Evolutionary conservation across 2,888 invertebrate species (phyloP).

Genomic region (Adineta ricciae): DNA sequence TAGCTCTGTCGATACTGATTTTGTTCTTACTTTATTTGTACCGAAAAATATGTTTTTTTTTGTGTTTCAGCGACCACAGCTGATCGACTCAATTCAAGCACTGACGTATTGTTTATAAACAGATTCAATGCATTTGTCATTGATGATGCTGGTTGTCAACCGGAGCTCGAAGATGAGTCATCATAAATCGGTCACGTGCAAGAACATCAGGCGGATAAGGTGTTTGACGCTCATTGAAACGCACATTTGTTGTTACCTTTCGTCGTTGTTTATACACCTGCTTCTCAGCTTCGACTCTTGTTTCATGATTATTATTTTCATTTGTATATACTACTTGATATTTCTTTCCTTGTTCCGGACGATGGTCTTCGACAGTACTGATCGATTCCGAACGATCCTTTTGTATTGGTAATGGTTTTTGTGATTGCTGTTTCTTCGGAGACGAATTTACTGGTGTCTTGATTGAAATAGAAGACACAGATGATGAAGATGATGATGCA

Average conservation of each 20-base stretch:
- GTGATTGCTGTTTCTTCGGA: neutral
- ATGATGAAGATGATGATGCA: neutral
- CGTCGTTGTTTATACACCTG: neutral
- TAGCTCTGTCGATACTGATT: neutral
- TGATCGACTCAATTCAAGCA: neutral
- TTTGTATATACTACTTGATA: neutral
- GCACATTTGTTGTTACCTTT: neutral
- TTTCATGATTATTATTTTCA: neutral
- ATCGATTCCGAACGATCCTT: neutral
- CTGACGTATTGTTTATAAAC: neutral
- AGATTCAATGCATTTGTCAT: neutral
- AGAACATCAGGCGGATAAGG: neutral
- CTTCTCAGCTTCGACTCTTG: neutral
- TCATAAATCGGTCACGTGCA: neutral
- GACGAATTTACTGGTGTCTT: neutral
- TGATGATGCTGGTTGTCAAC: neutral
- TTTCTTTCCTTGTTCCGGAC: neutral
- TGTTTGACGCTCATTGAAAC: neutral
- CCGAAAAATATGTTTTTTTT: neutral
- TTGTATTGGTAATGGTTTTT: neutral
- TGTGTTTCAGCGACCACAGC: neutral
- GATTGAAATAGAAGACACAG: neutral
- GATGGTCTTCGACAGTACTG: neutral
- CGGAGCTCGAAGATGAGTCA: neutral
- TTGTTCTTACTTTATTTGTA: neutral